Evolutionary conservation across 2,113 vertebrate genomes (phyloP).

Genomic region (Raja brachyura): DNA sequence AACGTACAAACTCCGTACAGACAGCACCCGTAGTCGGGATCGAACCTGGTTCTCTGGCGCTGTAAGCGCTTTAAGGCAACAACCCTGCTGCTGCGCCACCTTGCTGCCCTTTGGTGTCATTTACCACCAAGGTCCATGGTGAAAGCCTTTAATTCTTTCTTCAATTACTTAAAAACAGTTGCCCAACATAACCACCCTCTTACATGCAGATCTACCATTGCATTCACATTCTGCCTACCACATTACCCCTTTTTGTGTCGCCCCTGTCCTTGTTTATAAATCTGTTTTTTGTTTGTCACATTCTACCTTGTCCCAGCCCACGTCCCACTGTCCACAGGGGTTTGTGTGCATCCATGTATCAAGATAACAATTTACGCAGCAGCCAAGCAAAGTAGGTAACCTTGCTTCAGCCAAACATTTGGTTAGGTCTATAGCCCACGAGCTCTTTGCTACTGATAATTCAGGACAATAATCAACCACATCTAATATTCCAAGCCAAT

Average conservation of each 20-base stretch:
- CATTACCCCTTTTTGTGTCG: background rate
- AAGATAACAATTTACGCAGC: background rate
- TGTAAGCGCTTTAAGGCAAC: too few relatives aligned
- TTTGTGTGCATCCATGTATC: background rate
- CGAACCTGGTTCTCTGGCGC: too few relatives aligned
- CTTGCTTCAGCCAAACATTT: constrained; percentile 22
- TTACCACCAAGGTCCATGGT: too few relatives aligned
- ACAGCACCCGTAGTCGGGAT: too few relatives aligned
- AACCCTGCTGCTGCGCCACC: too few relatives aligned
- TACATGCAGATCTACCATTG: background rate
- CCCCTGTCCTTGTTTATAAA: background rate
- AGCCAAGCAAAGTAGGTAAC: background rate
- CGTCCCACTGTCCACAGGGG: background rate
- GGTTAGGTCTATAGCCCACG: background rate
- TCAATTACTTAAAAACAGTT: background rate
- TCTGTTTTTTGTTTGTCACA: background rate
- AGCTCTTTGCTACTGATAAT: constrained; percentile 17
- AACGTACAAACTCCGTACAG: too few relatives aligned
- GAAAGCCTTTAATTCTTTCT: too few relatives aligned
- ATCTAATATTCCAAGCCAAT: constrained; percentile 3
- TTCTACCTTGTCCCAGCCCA: background rate
- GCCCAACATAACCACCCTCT: background rate
- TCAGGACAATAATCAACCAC: constrained; percentile 28
- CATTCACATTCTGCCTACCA: background rate
- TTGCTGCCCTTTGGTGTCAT: too few relatives aligned